phyloP scores from a whole-genome alignment of 1,140 invertebrate genomes.

The Diorhabda sublineata region DNA sequence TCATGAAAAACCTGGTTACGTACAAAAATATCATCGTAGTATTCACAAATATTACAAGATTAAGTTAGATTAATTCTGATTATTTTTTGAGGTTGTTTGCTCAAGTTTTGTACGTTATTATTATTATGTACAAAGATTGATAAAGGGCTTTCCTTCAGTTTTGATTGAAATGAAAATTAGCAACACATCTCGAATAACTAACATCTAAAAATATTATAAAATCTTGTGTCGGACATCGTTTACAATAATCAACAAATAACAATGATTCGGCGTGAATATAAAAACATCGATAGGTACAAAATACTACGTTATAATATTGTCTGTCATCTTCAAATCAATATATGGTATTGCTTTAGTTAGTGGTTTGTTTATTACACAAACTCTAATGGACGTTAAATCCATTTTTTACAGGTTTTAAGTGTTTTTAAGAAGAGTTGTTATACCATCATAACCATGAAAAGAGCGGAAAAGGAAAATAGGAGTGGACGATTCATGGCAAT shows the following conservation, averaged over 20 bases:
- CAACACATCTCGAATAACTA: neutral
- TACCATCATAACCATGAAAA: neutral
- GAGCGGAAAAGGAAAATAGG: neutral
- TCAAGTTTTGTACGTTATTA: neutral
- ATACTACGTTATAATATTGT: conserved; percentile 20
- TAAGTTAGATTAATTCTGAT: no score
- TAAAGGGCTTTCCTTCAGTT: neutral
- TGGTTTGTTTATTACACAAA: neutral
- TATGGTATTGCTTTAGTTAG: conserved; percentile 14
- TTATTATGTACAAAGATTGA: neutral
- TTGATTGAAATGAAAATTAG: neutral
- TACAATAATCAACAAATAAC: conserved; percentile 19
- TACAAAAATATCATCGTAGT: neutral
- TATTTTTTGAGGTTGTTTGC: no score
- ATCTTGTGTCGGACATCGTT: conserved; percentile 4
- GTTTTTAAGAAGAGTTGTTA: neutral
- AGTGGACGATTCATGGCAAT: neutral
- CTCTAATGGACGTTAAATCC: neutral
- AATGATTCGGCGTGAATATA: conserved; percentile 20
- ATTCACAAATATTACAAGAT: neutral
- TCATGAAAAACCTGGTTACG: neutral
- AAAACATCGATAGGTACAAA: neutral
- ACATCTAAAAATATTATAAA: conserved; percentile 27
- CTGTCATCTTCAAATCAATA: conserved; percentile 16
- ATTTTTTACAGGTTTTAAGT: neutral